phyloP scores from a whole-genome alignment of 2,113 vertebrate genomes.

The Catagonus wagneri region DNA sequence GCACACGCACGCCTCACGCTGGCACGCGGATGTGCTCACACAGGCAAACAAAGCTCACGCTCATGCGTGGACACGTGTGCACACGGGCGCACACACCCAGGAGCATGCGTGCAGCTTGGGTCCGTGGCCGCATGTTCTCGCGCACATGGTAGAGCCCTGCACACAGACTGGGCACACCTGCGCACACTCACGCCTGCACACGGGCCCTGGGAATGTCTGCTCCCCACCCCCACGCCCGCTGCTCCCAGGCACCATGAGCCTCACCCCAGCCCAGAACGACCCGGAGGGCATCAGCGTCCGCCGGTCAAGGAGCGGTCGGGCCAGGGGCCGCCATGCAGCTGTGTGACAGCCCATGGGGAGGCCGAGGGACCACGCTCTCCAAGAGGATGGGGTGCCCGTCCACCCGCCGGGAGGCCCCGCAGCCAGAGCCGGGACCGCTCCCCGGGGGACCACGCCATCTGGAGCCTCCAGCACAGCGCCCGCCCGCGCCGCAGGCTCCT shows the following conservation, averaged over 20 bases:
- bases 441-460: rapidly evolving
- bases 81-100: rapidly evolving
- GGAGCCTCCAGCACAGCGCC: not conserved
- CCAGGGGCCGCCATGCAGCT: rapidly evolving
- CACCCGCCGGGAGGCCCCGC: rapidly evolving
- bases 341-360: rapidly evolving
- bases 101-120: rapidly evolving
- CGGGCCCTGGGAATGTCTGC: rapidly evolving
- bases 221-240: rapidly evolving
- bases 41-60: not conserved
- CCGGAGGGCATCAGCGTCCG: too few relatives aligned
- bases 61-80: rapidly evolving
- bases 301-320: rapidly evolving
- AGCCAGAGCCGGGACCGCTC: not conserved
- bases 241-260: not conserved
- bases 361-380: rapidly evolving
- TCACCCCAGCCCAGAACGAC: not conserved
- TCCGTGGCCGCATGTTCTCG: rapidly evolving
- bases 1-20: rapidly evolving
- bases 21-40: rapidly evolving
- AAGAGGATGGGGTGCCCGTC: not conserved
- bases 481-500: constrained; percentile 34
- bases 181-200: rapidly evolving
- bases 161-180: not conserved
- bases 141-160: rapidly evolving